Base-by-base conservation (phyloP, 2,888 invertebrate species). In the Dasypogon diadema region DNA sequence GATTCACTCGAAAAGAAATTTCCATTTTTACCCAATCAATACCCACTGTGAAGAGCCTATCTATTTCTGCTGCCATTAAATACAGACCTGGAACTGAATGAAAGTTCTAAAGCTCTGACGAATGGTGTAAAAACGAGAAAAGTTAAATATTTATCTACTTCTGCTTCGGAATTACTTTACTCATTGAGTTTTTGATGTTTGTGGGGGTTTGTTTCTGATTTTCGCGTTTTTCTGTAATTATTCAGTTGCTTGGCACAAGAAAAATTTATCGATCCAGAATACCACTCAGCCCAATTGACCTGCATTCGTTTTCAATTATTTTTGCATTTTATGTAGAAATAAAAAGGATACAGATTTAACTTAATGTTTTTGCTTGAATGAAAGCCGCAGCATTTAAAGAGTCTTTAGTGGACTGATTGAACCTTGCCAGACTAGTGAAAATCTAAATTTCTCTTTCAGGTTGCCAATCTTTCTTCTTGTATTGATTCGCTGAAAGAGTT, bases 1-100 rank as follows among this genome's bases (percentile, higher is more conserved):
- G 30, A 58, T 58, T 30, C 58, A 58, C 58, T 30, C 58, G 58
- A 30, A 8, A 30, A 3, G 30, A 30, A 58, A 58, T 58, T 58
- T 30, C 14, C 30, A 58, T 34, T 58, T 58, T 16, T 34, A n/a
- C 14, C 8, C 18, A 14, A 34, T 16, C 6, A 58, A 8, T 30
- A 30, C 30, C 30, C 30, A 30, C 30, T 58, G 30, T 30, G 16
- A 4, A 30, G 16, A 14, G 16, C 18, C n/a, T 18, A 18, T 16
- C 51, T 51, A 51, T 58, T 58, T 58, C 26, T 58, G 6, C 8
- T 30, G 14, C 30, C 34, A 34, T 26, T 58, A n/a, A 34, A 14
- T 16, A 30, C 3, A 16, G 8, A 30, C 16, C 30, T 30, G 58
- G 58, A 58, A 26, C 30, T 58, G 16, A 58, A 58, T 58, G 58